These are phyloP conservation scores for Aphyosemion australe DNA, from an alignment of 2,113 vertebrate species.

Conservation along the genomic window DNA sequence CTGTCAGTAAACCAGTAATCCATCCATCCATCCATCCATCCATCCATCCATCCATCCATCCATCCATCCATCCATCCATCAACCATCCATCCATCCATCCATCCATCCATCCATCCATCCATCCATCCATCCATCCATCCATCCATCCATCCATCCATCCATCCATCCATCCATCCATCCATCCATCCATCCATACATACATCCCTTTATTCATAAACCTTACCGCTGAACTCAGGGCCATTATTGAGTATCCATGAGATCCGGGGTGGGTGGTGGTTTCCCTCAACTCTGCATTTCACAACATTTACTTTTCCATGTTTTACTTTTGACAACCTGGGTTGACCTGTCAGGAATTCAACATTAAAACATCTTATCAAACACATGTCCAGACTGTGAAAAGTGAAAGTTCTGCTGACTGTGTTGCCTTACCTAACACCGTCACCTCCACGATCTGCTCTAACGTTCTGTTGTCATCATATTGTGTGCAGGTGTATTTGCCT, in stretches of 20 bases:
- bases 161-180: too few species aligned
- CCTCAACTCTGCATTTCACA: constrained; percentile 71
- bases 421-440: constrained; percentile 73
- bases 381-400: neutral
- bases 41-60: too few species aligned
- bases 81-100: too few species aligned
- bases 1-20: neutral
- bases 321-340: constrained; percentile 49
- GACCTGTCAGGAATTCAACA: constrained; percentile 43
- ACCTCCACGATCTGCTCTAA: constrained; percentile 59
- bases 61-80: too few species aligned
- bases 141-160: too few species aligned
- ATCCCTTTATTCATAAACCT: constrained; percentile 31
- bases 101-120: too few species aligned
- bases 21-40: too few species aligned
- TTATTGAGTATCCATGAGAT: constrained; percentile 69
- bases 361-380: constrained; percentile 2
- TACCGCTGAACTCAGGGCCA: constrained; percentile 69
- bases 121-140: too few species aligned
- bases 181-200: too few species aligned
- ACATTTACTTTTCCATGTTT: constrained; percentile 28
- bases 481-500: constrained; percentile 72
- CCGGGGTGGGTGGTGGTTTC: constrained; percentile 51
- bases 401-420: too few species aligned
- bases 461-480: constrained; percentile 24